Base-by-base conservation (phyloP, 2,113 vertebrate species). In the Mormoops blainvillei region DNA sequence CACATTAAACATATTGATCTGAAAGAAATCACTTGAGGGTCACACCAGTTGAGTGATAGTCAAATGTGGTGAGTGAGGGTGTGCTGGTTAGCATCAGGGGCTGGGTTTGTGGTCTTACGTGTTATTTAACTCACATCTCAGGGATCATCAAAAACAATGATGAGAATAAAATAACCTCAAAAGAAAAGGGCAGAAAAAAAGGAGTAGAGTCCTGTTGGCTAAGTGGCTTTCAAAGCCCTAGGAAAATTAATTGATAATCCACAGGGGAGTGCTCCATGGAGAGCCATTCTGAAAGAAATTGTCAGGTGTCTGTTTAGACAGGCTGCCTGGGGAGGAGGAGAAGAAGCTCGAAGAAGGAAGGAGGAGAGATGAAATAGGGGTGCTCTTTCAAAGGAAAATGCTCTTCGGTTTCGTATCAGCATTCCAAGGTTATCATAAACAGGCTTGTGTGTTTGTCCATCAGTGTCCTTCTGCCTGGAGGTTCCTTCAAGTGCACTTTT, bases 81-180 rank as follows among this genome's bases (percentile, higher is more conserved):
- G 78, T 58, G 93, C 91, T 97, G 95, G 50, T 96, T 97, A 95
- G 38, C n/a, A n/a, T 94, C 93, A 92, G 71, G 63, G 52, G 56
- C 87, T 70, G 87, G 97, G 61, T 68, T 92, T 82, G 87, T 95
- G 78, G 73, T 73, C 83, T 97, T 96, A 93, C 92, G n/a, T 95
- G 95, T 98, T 95, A 87, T 94, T 98, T 95, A 97, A 15, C 58
- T 86, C 87, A 97, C 95, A 96, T 96, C 89, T 74, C 84, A 76
- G 78, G 84, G 80, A 91, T 89, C 67, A 8, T 94, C 50, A 50
- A 61, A 56, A 94, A 96, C 5, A 52, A 67, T 15, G 45, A 50
- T 50, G 33, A 77, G 14, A 74, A 82, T 81, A 83, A 83, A 91
- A 93, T 26, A 89, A 15, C 33, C 76, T 67, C n/a, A 82, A 65